Evolutionary conservation across 2,888 invertebrate genomes (phyloP).

Genomic region (Hydrotaea cyrtoneurina): DNA sequence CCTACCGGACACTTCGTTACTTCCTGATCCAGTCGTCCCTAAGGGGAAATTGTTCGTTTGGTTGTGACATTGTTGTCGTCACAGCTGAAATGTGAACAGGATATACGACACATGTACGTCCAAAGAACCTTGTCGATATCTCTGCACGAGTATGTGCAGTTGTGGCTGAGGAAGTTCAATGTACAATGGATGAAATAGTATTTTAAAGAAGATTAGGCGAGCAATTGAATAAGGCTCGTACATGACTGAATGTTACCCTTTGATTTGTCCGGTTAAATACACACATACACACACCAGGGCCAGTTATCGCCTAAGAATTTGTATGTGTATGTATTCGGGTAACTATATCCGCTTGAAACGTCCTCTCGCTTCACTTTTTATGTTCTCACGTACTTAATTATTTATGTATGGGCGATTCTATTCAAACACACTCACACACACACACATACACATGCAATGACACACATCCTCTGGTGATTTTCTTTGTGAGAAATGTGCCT

Average conservation of each 20-base stretch:
- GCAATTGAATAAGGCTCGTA: constrained; percentile 1
- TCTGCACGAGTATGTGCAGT: background rate
- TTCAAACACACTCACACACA: background rate
- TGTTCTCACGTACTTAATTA: constrained; percentile 26
- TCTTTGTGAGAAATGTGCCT: background rate
- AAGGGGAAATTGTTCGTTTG: background rate
- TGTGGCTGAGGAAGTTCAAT: background rate
- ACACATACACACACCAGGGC: background rate
- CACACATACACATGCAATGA: background rate
- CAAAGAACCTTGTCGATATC: background rate
- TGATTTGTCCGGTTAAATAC: background rate
- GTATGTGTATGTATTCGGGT: background rate
- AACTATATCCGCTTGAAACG: background rate
- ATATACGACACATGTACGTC: background rate
- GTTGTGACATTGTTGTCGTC: background rate
- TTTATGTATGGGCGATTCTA: background rate
- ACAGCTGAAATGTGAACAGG: constrained; percentile 15
- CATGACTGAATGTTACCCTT: constrained; percentile 23
- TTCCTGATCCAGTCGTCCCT: background rate
- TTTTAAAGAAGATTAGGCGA: constrained; percentile 6
- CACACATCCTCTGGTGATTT: background rate
- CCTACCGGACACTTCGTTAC: too few relatives aligned
- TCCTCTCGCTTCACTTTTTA: background rate
- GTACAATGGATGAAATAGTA: background rate
- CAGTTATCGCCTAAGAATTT: background rate